Conservation (phyloP, 2,888 invertebrate genomes). For the Patella ulyssiponensis region DNA sequence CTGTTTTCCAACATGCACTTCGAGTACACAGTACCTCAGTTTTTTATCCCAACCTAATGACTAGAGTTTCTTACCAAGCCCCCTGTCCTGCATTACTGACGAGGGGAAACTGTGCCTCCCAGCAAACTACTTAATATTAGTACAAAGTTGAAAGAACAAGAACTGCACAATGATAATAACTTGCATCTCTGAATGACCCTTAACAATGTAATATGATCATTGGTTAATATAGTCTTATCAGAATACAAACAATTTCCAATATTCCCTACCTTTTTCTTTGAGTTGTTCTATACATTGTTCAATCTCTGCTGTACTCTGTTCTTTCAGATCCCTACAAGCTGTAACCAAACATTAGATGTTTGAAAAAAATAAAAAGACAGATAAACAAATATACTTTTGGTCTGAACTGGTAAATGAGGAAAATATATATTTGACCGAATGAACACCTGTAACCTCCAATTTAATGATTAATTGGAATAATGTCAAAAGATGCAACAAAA, state of each 20-base stretch:
- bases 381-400: neutral
- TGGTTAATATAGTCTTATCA: neutral
- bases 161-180: neutral
- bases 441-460: no score
- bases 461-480: no score
- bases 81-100: no score
- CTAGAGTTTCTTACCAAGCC: no score
- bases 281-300: constrained; percentile 79
- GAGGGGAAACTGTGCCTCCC: no score
- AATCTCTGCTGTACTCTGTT: constrained; percentile 80
- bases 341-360: constrained; percentile 24
- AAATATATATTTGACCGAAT: neutral
- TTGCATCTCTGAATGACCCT: neutral
- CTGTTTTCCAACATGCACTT: constrained; percentile 18
- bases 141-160: neutral
- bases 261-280: constrained; percentile 72
- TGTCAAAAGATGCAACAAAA: no score
- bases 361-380: neutral
- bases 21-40: no score
- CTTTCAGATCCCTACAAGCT: constrained; percentile 72
- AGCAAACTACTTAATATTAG: neutral
- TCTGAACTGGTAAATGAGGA: neutral
- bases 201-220: neutral
- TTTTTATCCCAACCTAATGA: no score
- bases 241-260: neutral